phyloP scores from a whole-genome alignment of 37 sponge, comb jelly and placozoan species.

The Chondrosia reniformis region DNA sequence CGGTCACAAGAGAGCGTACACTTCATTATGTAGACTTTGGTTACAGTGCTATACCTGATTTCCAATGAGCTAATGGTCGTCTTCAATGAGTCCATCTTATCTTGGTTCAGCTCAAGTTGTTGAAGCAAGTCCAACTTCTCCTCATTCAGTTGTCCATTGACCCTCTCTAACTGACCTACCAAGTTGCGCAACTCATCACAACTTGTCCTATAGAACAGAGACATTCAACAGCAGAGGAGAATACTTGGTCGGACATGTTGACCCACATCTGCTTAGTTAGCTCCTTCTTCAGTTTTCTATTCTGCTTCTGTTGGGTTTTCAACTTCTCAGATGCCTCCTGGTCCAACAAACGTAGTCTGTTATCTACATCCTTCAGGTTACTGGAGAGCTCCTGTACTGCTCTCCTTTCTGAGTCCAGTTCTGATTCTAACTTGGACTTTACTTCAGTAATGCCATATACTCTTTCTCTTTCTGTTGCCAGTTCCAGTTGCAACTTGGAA shows the following conservation, averaged over 20 bases:
- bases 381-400: neutral
- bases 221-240: neutral
- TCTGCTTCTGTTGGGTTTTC: neutral
- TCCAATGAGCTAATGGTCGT: no score
- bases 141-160: neutral
- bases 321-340: conserved; percentile 3
- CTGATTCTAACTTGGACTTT: neutral
- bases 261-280: neutral
- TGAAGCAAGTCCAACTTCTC: no score
- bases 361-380: neutral
- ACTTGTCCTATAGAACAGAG: neutral
- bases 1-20: neutral
- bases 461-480: conserved; percentile 9
- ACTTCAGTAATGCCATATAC: neutral
- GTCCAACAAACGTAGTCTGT: neutral
- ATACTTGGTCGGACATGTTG: neutral
- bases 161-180: neutral
- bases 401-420: neutral
- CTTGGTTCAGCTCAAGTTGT: no score
- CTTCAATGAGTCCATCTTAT: no score
- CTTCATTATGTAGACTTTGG: no score
- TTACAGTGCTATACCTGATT: no score
- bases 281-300: neutral
- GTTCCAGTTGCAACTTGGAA: conserved; percentile 13
- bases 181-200: neutral